Base-by-base conservation (phyloP, 2,113 vertebrate species). In the Hypanus sabinus region DNA sequence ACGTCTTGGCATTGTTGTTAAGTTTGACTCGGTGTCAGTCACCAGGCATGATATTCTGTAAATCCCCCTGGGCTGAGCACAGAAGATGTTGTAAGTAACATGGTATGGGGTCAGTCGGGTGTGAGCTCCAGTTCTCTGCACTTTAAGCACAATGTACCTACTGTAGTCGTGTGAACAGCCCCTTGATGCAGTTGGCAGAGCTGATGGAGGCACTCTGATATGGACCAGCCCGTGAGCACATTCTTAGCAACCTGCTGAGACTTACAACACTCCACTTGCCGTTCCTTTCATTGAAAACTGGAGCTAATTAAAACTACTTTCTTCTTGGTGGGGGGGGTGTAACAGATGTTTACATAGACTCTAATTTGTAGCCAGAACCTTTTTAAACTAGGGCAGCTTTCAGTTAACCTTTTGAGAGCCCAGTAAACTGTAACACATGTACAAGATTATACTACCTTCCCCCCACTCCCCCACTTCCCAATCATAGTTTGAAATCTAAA, bases 341-440 rank as follows among this genome's bases (percentile, higher is more conserved):
- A 75, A 11, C 91, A 71, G 68, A 33, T 46, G 24, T 46, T 75
- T 93, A 93, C 18, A 93, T 46, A 27, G 91, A 75, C 38, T 75
- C 68, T 73, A 73, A 93, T 71, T 22, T 93, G 90, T 16, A 73
- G 70, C 70, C 91, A 93, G n/a, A 71, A 71, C 33, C 33, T 71
- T 38, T 92, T 70, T 91, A 70, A 36, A 91, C 88, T 36, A 65
- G n/a, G 65, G 18, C n/a, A 70, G 62, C 62, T 83, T 90, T 33
- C 46, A 60, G 46, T 85, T 85, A 57, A 85, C 55, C 12, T 62
- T 87, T 60, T 87, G 83, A 30, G 24, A 38, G 90, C 30, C n/a
- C 36, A 5, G 90, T 71, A 68, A 92, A 71, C 22, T 71, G 20
- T 62, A 71, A 60, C 83, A 87, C 10, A 85, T 55, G 12, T 14